Base-by-base conservation (phyloP, 2,888 invertebrate species). In the Liposcelis brunnea region DNA sequence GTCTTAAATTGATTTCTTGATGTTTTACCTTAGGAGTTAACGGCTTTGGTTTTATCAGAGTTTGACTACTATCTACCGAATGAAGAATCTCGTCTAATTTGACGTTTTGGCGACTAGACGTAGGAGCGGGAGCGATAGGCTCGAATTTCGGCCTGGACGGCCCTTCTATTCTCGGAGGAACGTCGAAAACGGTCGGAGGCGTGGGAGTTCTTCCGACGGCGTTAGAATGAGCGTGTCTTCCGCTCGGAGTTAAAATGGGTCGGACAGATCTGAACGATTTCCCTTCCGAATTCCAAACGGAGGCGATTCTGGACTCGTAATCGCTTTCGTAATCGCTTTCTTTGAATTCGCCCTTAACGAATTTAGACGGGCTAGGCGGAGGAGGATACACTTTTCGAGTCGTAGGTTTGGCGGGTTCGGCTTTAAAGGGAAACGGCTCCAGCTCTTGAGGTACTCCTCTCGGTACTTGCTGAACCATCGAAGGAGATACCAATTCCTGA, bases 321-420 rank as follows among this genome's bases (percentile, higher is more conserved):
- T 80, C 79, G 55, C 78, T 80, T 61, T 78, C 77, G 56, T 78
- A 78, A 57, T 80, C 80, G 55, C 76, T 79, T 58, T 74, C 75
- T 44, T 68, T 66, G 59, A 74, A 74, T 61, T 76, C 75, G 52
- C 73, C 68, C 59, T 71, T 75, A 15, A 72, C 61, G 58, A 78
- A 80, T 61, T 71, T 77, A 18, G 74, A 74, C 46, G 77, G 77
- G 60, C 71, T 74, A 18, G 71, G 69, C 42, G 72, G 69, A 21
- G 68, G 67, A 33, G 70, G 68, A 2, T 63, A 59, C 51, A 62
- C 65, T 33, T 55, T 58, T 52, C 58, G 57, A 47, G 59, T 60
- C n/a, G 46, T 37, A 31, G 59, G 58, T 47, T 55, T 59, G 10
- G 55, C 55, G 14, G 61, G 59, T 35, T 65, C 65, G 18, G 66